Conservation (phyloP, 2,113 vertebrate species). For the Ornithorhynchus anatinus region DNA sequence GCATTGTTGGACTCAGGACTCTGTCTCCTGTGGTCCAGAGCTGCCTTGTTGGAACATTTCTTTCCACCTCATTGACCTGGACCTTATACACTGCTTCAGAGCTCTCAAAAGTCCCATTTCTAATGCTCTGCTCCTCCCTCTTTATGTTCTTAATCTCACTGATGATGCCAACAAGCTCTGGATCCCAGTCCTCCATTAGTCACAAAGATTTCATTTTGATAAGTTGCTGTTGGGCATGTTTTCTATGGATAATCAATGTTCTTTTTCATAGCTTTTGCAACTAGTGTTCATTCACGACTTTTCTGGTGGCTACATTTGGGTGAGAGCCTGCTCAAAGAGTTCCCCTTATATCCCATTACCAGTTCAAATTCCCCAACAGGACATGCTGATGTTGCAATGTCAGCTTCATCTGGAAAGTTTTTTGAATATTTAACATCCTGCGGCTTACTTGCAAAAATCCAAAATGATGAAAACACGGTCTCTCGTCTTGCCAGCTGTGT, state of each 20-base stretch:
- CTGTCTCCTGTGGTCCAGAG: not conserved
- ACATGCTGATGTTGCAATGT: conserved; percentile 14
- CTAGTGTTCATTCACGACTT: too few species aligned
- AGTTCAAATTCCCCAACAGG: conserved; percentile 27
- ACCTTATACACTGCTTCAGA: too few species aligned
- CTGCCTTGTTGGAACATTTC: not conserved
- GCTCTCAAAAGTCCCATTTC: not conserved
- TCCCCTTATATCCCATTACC: conserved; percentile 22
- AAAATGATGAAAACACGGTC: conserved; percentile 24
- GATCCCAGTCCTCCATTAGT: too few species aligned
- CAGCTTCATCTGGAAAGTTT: conserved; percentile 23
- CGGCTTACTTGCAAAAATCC: conserved; percentile 19
- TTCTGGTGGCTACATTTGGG: not conserved
- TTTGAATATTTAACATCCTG: conserved; percentile 1
- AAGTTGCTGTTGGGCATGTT: not conserved
- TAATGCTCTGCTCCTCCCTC: not conserved
- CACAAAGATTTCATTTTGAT: too few species aligned
- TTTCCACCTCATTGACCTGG: not conserved
- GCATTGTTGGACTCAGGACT: not conserved
- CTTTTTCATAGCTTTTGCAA: not conserved
- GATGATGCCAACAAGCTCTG: too few species aligned
- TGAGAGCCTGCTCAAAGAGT: not conserved
- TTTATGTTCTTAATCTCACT: not conserved
- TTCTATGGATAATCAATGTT: not conserved
- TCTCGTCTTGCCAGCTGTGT: not conserved